Conservation (phyloP, 2,888 invertebrate genomes). For the Cephus sareptanus region DNA sequence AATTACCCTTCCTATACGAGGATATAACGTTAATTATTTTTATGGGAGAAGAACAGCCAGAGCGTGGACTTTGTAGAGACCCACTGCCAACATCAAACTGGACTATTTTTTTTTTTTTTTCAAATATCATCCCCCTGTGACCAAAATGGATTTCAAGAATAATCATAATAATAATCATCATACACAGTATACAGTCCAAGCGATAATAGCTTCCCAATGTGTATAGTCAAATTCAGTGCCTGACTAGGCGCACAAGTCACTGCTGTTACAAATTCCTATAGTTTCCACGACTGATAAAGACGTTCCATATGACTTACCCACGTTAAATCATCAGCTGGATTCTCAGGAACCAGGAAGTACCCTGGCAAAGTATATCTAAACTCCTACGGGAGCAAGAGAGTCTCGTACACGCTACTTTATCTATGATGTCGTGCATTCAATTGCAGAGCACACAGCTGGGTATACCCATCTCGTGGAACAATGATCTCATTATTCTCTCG, state of each 20-base stretch:
- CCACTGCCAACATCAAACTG: not conserved
- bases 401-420: not conserved
- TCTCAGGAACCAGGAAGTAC: not conserved
- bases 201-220: not conserved
- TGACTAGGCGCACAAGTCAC: not conserved
- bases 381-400: not conserved
- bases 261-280: not conserved
- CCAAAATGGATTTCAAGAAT: not conserved
- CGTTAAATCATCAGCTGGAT: not conserved
- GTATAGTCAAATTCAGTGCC: not conserved
- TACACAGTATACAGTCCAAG: too few species aligned
- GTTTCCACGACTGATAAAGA: not conserved
- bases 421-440: not conserved
- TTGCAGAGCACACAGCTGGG: constrained; percentile 17
- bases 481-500: constrained; percentile 55
- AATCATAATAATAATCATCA: not conserved
- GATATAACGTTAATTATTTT: not conserved
- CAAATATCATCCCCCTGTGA: too few species aligned
- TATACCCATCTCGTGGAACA: constrained; percentile 39
- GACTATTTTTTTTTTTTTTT: too few species aligned
- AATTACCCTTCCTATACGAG: constrained; percentile 24
- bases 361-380: not conserved
- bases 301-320: not conserved
- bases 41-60: not conserved
- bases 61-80: not conserved